Evolutionary conservation across 2,888 invertebrate species (phyloP), one percentile per base, ranked within the genome.

Genomic region (Acrocyrtus sp.): DNA sequence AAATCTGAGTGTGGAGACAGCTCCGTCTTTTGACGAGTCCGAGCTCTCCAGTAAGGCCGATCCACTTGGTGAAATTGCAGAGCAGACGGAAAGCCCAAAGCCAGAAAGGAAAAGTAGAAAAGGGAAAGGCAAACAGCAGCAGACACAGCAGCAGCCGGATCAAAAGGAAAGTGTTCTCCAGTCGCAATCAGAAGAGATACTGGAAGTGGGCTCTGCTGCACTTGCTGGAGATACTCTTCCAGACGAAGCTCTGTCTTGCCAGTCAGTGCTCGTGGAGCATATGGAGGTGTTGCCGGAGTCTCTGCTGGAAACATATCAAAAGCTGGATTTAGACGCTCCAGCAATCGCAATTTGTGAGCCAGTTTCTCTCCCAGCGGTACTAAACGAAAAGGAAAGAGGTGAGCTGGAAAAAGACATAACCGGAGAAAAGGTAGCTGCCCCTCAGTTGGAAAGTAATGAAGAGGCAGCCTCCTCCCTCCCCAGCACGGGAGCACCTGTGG

Each of bases 201-300:
- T 27, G 27, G 48, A 19, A 53, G 26, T 3, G 24, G 12, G n/a
- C n/a, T n/a, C n/a, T n/a, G n/a, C n/a, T n/a, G n/a, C n/a, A n/a
- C n/a, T n/a, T n/a, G n/a, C n/a, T n/a, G n/a, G n/a, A 29, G 21
- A 43, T 29, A 54, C 27, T 15, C 50, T 34, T 29, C 27, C 43
- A 22, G 27, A 56, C 15, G 58, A 67, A 43, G 57, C 41, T 21
- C 15, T 48, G n/a, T 57, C 57, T 19, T 47, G 47, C 8, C 56
- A 66, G 24, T 61, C 48, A 24, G 69, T 69, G 27, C 65, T 74
- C 2, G 58, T 74, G 26, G 74, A 74, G 53, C 74, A 74, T 65
- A 65, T 74, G 15, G 62, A 63, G n/a, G 63, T 69, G 5, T 17
- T 74, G 29, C 69, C 74, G 17, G 69, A 74, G 60, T 63, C 68